These are phyloP conservation scores for Zoanthus sansibaricus DNA, from an alignment of 92 coral and sea anemone species.

Conservation along the genomic window DNA sequence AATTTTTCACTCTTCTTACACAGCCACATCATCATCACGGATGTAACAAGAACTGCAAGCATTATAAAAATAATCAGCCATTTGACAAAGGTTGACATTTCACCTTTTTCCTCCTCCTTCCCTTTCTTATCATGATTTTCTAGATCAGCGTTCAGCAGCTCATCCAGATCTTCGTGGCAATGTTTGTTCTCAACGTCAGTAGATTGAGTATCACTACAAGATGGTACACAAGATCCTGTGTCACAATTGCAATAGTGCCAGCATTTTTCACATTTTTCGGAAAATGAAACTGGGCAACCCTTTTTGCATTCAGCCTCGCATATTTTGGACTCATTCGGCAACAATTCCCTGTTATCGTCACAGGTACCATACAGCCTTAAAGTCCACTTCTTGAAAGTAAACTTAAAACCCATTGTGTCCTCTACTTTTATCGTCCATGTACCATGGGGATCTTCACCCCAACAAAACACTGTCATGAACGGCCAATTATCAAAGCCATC, in stretches of 20 bases:
- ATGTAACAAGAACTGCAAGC: slow-evolving; percentile 72
- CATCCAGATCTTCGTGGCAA: slow-evolving; percentile 55
- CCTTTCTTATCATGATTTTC: slow-evolving; percentile 46
- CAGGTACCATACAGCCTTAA: slow-evolving; percentile 91
- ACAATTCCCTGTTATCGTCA: slow-evolving; percentile 56
- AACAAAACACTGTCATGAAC: slow-evolving; percentile 95
- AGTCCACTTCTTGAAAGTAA: slow-evolving; percentile 84
- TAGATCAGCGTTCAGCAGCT: not conserved
- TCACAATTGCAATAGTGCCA: slow-evolving; percentile 86
- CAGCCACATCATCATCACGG: slow-evolving; percentile 79
- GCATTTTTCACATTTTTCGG: slow-evolving; percentile 75
- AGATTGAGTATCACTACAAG: slow-evolving; percentile 73
- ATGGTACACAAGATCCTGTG: slow-evolving; percentile 76
- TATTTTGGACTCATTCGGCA: slow-evolving; percentile 59
- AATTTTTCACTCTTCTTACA: slow-evolving; percentile 77
- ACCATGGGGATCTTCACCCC: slow-evolving; percentile 98
- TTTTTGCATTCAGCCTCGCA: slow-evolving; percentile 75
- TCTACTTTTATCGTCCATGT: slow-evolving; percentile 82
- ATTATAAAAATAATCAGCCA: slow-evolving; percentile 84
- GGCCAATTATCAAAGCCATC: slow-evolving; percentile 97
- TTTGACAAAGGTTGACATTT: slow-evolving; percentile 82
- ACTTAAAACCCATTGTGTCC: slow-evolving; percentile 68
- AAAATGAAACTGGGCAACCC: slow-evolving; percentile 77
- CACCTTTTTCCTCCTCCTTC: slow-evolving; percentile 11
- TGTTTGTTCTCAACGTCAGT: slow-evolving; percentile 66